Base-by-base conservation (phyloP, 2,888 invertebrate species). In the Napeogenes sylphis region DNA sequence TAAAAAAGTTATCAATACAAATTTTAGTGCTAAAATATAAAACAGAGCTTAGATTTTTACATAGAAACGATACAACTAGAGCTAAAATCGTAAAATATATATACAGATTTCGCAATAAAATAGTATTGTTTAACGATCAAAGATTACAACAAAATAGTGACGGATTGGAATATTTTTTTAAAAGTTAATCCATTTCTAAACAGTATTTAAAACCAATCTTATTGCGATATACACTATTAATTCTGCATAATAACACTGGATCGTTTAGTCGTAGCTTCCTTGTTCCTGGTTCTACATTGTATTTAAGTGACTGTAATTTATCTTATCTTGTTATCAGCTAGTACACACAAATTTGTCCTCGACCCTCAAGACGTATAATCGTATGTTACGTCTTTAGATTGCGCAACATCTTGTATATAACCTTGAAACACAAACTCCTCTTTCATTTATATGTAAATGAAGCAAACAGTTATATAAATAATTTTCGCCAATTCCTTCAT, bases 261-360 rank as follows among this genome's bases (percentile, higher is more conserved):
- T 51, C 51, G 51, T 30, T 51, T 10, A 30, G 3, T 21, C 8
- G 8, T 6, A 30, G 51, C 30, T 51, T 51, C 61, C 64, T 64
- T 59, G 58, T 64, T 64, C 61, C 61, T 64, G 53, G 56, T 58
- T 58, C n/a, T 47, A 21, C 21, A 21, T 21, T 21, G 21, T 21
- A 51, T 8, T 42, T 42, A 10, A 42, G 3, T 42, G 42, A 10
- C 10, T 12, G 10, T 42, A 2, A 42, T 30, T 6, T 30, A 30
- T 30, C 30, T 51, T 47, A 47, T 51, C 51, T 10, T 12, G 30
- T 51, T 51, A 51, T 51, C 62, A 55, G 59, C 65, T 63, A 63
- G 69, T 21, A 21, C 21, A 21, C 21, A 21, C 67, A 63, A 60
- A 68, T 55, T 64, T 61, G 69, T 67, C 72, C 71, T 70, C 71